Base-by-base conservation (phyloP, 2,113 vertebrate species). In the Vulpes lagopus region DNA sequence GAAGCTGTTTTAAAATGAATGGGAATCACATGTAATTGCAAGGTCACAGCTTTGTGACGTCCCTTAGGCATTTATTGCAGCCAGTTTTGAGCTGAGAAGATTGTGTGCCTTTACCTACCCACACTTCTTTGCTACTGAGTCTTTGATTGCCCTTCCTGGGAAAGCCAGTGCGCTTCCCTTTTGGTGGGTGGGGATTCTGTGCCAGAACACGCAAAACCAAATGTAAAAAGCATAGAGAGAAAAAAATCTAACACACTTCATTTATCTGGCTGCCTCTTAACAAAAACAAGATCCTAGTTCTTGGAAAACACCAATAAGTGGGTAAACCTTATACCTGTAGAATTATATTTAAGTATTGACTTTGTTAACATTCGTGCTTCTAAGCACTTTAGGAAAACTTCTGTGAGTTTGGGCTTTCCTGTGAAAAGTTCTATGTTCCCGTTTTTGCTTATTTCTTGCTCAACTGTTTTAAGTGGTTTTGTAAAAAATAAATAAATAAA, bases 361-460 rank as follows among this genome's bases (percentile, higher is more conserved):
- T 76, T 71, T 79, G 35, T 57, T 32, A 43, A 23, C 90, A n/a
- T 69, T 79, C 30, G 3, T 53, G 20, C 71, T 60, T 94, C 90
- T 92, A 53, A 95, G 78, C 35, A 73, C 53, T n/a, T 95, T 4
- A 80, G 81, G 88, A 35, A 89, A 53, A 25, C 22, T 3, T 43
- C 5, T 8, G 3, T 0, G 38, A 49, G 10, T 87, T 76, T 57
- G 35, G 19, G 43, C 15, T 96, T 90, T 79, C 55, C 78, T 19
- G 2, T 53, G 32, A 76, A 19, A 55, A 85, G 23, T 35, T 95
- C 27, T 4, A 7, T 11, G 11, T 93, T 83, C 25, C 51, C 22
- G 32, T 57, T 73, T 94, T 60, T 20, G 20, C 65, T 94, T 49
- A 30, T 95, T 78, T 96, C 60, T 82, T 87, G 11, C 80, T 76